Evolutionary conservation across 1,140 invertebrate genomes (phyloP).

Genomic region (Trachymyrmex septentrionalis): DNA sequence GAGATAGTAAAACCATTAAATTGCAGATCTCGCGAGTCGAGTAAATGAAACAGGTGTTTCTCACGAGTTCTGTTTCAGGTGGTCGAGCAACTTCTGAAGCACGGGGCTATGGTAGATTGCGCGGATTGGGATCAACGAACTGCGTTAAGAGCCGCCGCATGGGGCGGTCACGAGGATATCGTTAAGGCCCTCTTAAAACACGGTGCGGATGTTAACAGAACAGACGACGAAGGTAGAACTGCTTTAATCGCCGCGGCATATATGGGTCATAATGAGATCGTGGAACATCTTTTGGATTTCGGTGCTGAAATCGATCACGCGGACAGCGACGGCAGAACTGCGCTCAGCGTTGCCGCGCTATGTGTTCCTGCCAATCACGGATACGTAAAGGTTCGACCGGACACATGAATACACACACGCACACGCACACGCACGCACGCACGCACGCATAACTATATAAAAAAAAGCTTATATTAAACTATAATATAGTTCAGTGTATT

Average conservation of each 20-base stretch:
- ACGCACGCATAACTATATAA: too few species aligned
- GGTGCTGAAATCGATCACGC: conserved; percentile 95
- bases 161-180: conserved; percentile 94
- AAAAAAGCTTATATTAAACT: too few species aligned
- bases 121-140: conserved; percentile 92
- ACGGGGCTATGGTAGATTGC: conserved; percentile 93
- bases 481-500: background rate
- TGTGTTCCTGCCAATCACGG: conserved; percentile 95
- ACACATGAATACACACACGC: background rate
- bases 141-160: conserved; percentile 93
- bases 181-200: conserved; percentile 91
- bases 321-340: conserved; percentile 96
- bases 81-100: conserved; percentile 92
- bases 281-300: conserved; percentile 93
- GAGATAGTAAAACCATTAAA: conserved; percentile 26
- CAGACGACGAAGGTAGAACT: conserved; percentile 95
- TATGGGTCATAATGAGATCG: conserved; percentile 97
- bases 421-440: too few species aligned
- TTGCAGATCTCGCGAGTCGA: background rate
- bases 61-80: conserved; percentile 87
- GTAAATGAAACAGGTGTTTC: conserved; percentile 2
- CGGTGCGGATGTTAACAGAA: conserved; percentile 92
- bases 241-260: conserved; percentile 96
- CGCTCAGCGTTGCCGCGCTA: conserved; percentile 95
- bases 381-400: conserved; percentile 87